A percentile compares a stretch with the other conserved stretches of the same genome.
These are phyloP conservation scores for Dinomys branickii DNA, from an alignment of 2,113 vertebrate genomes.

Conservation along the genomic window DNA sequence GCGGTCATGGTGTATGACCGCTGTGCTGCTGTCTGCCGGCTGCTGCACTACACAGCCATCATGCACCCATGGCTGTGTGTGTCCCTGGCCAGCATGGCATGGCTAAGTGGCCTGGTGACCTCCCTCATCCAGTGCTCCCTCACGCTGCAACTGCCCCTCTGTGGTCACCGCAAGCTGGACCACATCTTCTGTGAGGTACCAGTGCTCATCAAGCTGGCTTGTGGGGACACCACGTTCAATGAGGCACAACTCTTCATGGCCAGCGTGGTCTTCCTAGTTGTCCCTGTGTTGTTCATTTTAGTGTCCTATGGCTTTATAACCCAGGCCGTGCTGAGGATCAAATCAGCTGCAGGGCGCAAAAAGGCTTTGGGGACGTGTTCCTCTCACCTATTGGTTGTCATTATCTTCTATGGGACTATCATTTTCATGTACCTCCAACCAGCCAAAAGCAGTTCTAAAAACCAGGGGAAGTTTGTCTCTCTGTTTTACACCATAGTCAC, in stretches of 20 bases:
- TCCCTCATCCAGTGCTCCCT: constrained; percentile 57
- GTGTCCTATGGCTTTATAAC: constrained; percentile 58
- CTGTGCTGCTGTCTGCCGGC: constrained; percentile 44
- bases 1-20: neutral
- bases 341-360: neutral
- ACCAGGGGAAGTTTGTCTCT: constrained; percentile 56
- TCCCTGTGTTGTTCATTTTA: neutral
- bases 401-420: constrained; percentile 61
- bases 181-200: constrained; percentile 73
- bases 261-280: constrained; percentile 60
- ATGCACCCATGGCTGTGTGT: constrained; percentile 52
- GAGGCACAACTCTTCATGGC: constrained; percentile 65
- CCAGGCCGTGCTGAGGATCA: constrained; percentile 50
- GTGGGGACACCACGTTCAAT: constrained; percentile 61
- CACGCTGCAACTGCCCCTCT: constrained; percentile 64
- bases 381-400: constrained; percentile 38
- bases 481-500: constrained; percentile 57
- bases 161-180: constrained; percentile 16
- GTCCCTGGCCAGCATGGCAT: neutral
- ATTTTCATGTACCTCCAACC: constrained; percentile 69
- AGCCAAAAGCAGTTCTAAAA: constrained; percentile 10
- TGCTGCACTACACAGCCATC: constrained; percentile 20
- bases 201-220: constrained; percentile 67
- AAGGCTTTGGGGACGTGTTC: constrained; percentile 25
- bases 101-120: constrained; percentile 44